These are phyloP conservation scores for Herpetotheres cachinnans DNA, from an alignment of 2,113 vertebrate genomes.

Conservation along the genomic window DNA sequence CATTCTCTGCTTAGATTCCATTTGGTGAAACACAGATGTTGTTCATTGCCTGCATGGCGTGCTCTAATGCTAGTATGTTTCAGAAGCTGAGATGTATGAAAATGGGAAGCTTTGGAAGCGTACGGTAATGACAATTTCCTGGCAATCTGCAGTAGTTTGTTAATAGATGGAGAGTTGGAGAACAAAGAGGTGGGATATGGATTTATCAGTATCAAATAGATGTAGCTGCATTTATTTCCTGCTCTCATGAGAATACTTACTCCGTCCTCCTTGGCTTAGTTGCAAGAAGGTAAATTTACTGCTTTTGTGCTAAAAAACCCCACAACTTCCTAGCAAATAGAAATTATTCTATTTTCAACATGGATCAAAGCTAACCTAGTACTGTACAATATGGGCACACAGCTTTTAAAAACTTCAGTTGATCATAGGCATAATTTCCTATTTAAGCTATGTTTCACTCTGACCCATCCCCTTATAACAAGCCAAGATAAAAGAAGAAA, in stretches of 20 bases:
- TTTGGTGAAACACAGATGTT: neutral
- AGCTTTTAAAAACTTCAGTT: neutral
- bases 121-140: neutral
- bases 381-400: neutral
- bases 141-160: neutral
- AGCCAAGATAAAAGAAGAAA: conserved; percentile 29
- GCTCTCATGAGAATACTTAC: neutral
- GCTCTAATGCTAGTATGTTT: neutral
- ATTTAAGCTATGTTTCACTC: neutral
- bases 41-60: neutral
- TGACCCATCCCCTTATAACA: neutral
- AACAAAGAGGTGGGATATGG: neutral
- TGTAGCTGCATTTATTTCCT: neutral
- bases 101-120: neutral
- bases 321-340: neutral
- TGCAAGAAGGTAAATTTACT: neutral
- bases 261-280: neutral
- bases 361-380: neutral
- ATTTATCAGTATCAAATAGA: neutral
- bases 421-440: neutral
- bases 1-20: neutral
- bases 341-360: neutral
- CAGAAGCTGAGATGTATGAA: neutral
- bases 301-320: neutral
- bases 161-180: neutral